These are phyloP conservation scores for Eueremaeus valkanovi DNA, from an alignment of 2,888 invertebrate species.

Conservation along the genomic window DNA sequence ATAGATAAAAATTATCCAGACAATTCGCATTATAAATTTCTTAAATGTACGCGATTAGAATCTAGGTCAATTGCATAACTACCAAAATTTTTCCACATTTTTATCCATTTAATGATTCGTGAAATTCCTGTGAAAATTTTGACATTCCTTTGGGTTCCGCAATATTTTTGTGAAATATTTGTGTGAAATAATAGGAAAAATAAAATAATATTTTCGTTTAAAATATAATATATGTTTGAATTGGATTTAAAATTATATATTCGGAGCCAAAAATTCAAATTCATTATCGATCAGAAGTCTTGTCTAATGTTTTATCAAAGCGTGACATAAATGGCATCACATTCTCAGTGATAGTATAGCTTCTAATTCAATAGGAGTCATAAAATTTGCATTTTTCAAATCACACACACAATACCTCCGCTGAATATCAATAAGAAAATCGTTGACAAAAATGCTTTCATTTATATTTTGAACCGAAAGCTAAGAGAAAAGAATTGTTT, in stretches of 20 bases:
- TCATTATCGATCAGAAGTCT: neutral
- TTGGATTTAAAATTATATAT: neutral
- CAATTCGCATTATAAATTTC: neutral
- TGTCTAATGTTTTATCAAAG: neutral
- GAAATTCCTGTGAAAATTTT: neutral
- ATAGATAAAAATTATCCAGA: too few relatives aligned
- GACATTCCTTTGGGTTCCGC: neutral
- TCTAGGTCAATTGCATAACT: neutral
- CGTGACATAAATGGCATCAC: neutral
- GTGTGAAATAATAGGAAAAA: neutral
- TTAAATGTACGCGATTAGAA: neutral
- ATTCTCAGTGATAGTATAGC: neutral
- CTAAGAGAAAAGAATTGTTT: too few relatives aligned
- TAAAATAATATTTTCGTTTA: neutral
- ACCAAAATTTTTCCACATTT: slow-evolving; percentile 8
- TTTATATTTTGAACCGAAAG: too few relatives aligned
- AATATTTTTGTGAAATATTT: neutral
- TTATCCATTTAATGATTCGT: slow-evolving; percentile 5
- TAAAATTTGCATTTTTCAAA: slow-evolving; percentile 15
- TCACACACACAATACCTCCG: neutral
- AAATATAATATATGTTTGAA: neutral
- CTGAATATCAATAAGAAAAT: neutral
- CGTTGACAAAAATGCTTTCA: neutral
- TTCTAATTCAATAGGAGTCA: neutral
- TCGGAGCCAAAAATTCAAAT: neutral